These are phyloP conservation scores for Parelbella ahira DNA, from an alignment of 2,888 invertebrate species.

Conservation along the genomic window DNA sequence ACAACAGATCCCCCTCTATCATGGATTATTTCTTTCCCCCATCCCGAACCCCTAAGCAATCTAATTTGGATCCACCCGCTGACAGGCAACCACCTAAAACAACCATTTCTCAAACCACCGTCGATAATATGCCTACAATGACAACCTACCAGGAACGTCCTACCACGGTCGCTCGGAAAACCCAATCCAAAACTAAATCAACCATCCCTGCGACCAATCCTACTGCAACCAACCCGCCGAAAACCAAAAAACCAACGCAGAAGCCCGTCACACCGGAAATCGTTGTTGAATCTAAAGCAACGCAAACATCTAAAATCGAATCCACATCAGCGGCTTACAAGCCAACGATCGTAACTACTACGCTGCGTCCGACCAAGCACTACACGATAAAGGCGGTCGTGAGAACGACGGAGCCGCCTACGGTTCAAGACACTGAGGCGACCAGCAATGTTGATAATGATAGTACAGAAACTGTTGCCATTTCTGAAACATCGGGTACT, in stretches of 20 bases:
- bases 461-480: slow-evolving; percentile 74
- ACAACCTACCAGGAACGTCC: slow-evolving; percentile 62
- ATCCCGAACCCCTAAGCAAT: slow-evolving; percentile 74
- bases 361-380: slow-evolving; percentile 70
- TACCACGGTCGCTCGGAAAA: slow-evolving; percentile 64
- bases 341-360: slow-evolving; percentile 45
- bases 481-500: slow-evolving; percentile 54
- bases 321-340: slow-evolving; percentile 47
- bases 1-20: slow-evolving; percentile 68
- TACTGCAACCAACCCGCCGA: slow-evolving; percentile 58
- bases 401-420: slow-evolving; percentile 62
- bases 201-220: slow-evolving; percentile 57
- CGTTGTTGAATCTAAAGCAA: slow-evolving; percentile 55
- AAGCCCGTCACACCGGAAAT: slow-evolving; percentile 58
- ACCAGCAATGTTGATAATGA: slow-evolving; percentile 70
- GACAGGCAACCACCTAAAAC: slow-evolving; percentile 58
- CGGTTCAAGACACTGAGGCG: slow-evolving; percentile 67
- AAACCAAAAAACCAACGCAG: slow-evolving; percentile 59
- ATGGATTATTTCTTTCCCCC: slow-evolving; percentile 78
- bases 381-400: slow-evolving; percentile 76
- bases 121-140: slow-evolving; percentile 52
- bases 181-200: slow-evolving; percentile 63
- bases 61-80: slow-evolving; percentile 65
- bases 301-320: slow-evolving; percentile 54
- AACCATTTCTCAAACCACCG: slow-evolving; percentile 44